A percentile compares a stretch with the other conserved stretches of the same genome.
These are phyloP conservation scores for Pissodes strobi DNA, from an alignment of 1,140 invertebrate genomes.

Conservation along the genomic window DNA sequence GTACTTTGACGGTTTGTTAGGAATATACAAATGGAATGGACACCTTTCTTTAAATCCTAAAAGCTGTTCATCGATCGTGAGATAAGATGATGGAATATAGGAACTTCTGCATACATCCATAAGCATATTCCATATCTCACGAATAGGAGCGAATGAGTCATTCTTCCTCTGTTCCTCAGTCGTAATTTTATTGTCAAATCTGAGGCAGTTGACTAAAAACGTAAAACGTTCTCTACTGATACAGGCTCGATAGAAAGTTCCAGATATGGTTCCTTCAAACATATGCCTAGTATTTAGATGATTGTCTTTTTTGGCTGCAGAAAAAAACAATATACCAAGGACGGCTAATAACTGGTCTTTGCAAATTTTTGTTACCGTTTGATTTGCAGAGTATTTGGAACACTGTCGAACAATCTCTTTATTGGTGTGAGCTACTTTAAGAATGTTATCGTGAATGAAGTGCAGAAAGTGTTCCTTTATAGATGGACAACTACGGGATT, in stretches of 20 bases:
- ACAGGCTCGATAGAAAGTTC: slow-evolving; percentile 40
- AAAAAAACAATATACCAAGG: slow-evolving; percentile 39
- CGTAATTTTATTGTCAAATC: slow-evolving; percentile 51
- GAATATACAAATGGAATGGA: slow-evolving; percentile 44
- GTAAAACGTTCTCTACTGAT: slow-evolving; percentile 50
- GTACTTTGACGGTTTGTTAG: slow-evolving; percentile 52
- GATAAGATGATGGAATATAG: too few species aligned
- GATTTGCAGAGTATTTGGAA: too few species aligned
- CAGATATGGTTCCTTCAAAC: slow-evolving; percentile 42
- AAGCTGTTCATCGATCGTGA: too few species aligned
- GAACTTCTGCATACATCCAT: too few species aligned
- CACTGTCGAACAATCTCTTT: too few species aligned
- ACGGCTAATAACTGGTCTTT: slow-evolving; percentile 37
- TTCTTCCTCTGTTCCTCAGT: slow-evolving; percentile 36
- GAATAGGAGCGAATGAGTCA: slow-evolving; percentile 51
- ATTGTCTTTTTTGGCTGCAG: slow-evolving; percentile 44
- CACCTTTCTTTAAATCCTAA: too few species aligned
- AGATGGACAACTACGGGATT: too few species aligned
- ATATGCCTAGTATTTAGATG: slow-evolving; percentile 40
- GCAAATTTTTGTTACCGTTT: slow-evolving; percentile 13
- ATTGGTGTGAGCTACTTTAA: too few species aligned
- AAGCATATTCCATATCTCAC: slow-evolving; percentile 53
- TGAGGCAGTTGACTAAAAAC: too few species aligned
- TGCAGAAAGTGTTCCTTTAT: too few species aligned
- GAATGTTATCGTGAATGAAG: too few species aligned